Conservation (phyloP, 2,113 vertebrate species). For the Esox niger region DNA sequence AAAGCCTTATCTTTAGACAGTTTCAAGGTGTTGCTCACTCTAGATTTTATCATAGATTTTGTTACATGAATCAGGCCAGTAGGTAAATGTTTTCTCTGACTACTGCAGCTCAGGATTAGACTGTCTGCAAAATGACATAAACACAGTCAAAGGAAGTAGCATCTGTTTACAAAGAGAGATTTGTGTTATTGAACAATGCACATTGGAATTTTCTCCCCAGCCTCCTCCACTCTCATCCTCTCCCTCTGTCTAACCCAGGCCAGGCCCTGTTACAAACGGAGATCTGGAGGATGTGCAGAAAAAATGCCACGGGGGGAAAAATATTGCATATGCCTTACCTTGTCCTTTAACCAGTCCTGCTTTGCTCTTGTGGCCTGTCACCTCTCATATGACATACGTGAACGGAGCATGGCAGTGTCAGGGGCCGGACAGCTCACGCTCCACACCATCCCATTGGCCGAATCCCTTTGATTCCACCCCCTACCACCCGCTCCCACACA, state of each 20-base stretch:
- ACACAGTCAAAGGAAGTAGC: background rate
- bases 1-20: background rate
- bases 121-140: too few relatives aligned
- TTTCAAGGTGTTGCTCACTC: background rate
- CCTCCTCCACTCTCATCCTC: too few relatives aligned
- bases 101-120: too few relatives aligned
- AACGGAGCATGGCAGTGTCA: slow-evolving; percentile 48
- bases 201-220: too few relatives aligned
- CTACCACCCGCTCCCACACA: background rate
- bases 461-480: background rate
- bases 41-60: too few relatives aligned
- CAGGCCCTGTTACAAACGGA: too few relatives aligned
- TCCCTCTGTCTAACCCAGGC: too few relatives aligned
- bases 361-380: slow-evolving; percentile 32
- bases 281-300: background rate
- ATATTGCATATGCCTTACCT: slow-evolving; percentile 60
- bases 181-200: too few relatives aligned
- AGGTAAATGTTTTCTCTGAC: too few relatives aligned
- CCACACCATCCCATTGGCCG: background rate
- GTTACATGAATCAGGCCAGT: background rate
- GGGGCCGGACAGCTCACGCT: slow-evolving; percentile 19
- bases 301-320: background rate
- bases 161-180: too few relatives aligned
- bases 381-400: slow-evolving; percentile 46
- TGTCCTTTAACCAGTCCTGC: slow-evolving; percentile 27